These are phyloP conservation scores for Cantharis flavilabris DNA, from an alignment of 2,888 invertebrate species.

Conservation along the genomic window DNA sequence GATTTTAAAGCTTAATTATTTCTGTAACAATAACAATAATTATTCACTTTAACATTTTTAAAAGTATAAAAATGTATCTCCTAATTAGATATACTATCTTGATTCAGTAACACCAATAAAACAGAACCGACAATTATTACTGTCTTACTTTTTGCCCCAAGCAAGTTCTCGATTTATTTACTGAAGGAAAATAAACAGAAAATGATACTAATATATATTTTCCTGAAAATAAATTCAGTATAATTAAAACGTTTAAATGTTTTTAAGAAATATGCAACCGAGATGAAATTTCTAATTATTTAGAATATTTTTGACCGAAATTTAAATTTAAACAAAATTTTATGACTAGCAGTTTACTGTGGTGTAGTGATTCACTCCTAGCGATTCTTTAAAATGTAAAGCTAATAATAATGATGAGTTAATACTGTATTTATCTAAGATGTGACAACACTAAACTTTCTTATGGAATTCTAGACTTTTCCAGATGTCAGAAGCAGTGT, in stretches of 20 bases:
- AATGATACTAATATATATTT: neutral
- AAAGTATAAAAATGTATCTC: neutral
- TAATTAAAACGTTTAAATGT: neutral
- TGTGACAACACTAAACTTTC: too few relatives aligned
- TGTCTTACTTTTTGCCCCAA: neutral
- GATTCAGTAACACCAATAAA: neutral
- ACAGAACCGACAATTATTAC: neutral
- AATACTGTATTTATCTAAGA: too few relatives aligned
- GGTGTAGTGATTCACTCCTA: too few relatives aligned
- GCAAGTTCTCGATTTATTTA: neutral
- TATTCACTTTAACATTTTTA: neutral
- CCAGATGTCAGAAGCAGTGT: too few relatives aligned
- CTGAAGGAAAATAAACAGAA: neutral
- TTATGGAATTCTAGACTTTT: too few relatives aligned
- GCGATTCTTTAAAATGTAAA: too few relatives aligned
- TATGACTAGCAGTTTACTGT: too few relatives aligned
- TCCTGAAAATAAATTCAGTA: neutral
- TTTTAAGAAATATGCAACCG: neutral
- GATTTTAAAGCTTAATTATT: neutral
- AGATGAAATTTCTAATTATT: neutral
- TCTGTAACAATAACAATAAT: neutral
- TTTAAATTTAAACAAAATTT: too few relatives aligned
- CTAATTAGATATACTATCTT: neutral
- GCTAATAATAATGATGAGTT: too few relatives aligned
- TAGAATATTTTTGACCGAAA: too few relatives aligned